Evolutionary conservation across 1,140 invertebrate genomes (phyloP), one percentile per base, ranked within the genome.

Genomic region (Asbolus verrucosus): DNA sequence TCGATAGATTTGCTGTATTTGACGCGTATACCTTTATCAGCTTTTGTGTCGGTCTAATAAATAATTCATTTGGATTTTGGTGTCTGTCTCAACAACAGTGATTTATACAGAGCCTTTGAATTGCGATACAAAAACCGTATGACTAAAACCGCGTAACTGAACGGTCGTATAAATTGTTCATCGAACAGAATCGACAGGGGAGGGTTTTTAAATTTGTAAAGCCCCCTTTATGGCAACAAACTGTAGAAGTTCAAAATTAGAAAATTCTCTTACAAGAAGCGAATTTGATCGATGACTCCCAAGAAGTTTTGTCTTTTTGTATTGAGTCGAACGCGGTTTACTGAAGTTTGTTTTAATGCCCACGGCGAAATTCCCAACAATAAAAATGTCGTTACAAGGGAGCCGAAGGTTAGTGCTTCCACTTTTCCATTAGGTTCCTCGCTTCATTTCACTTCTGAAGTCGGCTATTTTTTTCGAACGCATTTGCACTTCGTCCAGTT

Each of bases 21-120:
- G 46, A 62, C 59, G 30, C 59, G 16, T 39, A 62, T 39, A 62
- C 59, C 59, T 62, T 62, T 62, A 62, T 62, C 59, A 62, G 36
- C 39, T 38, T 63, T 63, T 63, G 31, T 63, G 16, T 41, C 24
- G 19, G 6, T 13, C 61, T 63, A 39, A 63, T 63, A 63, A 63
- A 63, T 63, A 63, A 63, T 63, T 63, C 61, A 63, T 38, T 62
- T 21, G 61, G 61, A 41, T 39, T 63, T 38, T 38, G 41, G 61
- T 39, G 31, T 14, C 16, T 39, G 61, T 41, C 61, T 63, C 39
- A 14, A 63, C 33, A 41, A 14, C 33, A 14, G 61, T 41, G 61
- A 63, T 63, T 63, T 63, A 63, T 63, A 39, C 36, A n/a, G 16
- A 63, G 61, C 61, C 41, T 63, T 63, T 39, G 31, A 63, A 63